These are phyloP conservation scores for Paramuricea clavata DNA, from an alignment of 92 coral and sea anemone species.

Conservation along the genomic window DNA sequence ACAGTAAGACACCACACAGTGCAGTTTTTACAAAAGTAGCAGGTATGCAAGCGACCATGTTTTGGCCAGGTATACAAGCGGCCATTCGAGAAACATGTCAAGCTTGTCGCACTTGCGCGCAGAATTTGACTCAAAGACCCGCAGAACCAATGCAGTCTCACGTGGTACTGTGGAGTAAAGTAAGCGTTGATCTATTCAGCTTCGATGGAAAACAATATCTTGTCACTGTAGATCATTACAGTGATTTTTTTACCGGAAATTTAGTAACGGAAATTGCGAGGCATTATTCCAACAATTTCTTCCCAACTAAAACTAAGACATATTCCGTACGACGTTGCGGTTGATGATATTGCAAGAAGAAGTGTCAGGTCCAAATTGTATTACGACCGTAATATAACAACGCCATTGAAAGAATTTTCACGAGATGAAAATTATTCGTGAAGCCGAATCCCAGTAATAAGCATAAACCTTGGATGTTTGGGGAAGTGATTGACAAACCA, in stretches of 20 bases:
- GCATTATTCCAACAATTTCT: slow-evolving; percentile 51
- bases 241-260: too few relatives aligned
- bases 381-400: slow-evolving; percentile 15
- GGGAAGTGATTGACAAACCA: slow-evolving; percentile 48
- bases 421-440: slow-evolving; percentile 47
- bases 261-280: slow-evolving; percentile 56
- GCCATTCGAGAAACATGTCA: slow-evolving; percentile 29
- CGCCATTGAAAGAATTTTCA: slow-evolving; percentile 16
- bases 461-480: slow-evolving; percentile 60
- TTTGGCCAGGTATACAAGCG: slow-evolving; percentile 39
- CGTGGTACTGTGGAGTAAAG: slow-evolving; percentile 4
- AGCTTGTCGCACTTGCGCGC: slow-evolving; percentile 28
- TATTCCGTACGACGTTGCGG: slow-evolving; percentile 16
- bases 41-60: slow-evolving; percentile 5
- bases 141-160: slow-evolving; percentile 46
- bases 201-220: slow-evolving; percentile 53
- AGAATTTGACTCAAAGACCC: slow-evolving; percentile 14
- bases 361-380: slow-evolving; percentile 23
- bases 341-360: slow-evolving; percentile 30
- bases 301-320: slow-evolving; percentile 33
- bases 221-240: slow-evolving; percentile 48
- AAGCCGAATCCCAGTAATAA: slow-evolving; percentile 49
- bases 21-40: too few relatives aligned
- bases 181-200: slow-evolving; percentile 29
- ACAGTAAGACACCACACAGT: too few relatives aligned